Base-by-base conservation (phyloP, 2,797 vertebrate genomes). In the Darevskia mixta region DNA sequence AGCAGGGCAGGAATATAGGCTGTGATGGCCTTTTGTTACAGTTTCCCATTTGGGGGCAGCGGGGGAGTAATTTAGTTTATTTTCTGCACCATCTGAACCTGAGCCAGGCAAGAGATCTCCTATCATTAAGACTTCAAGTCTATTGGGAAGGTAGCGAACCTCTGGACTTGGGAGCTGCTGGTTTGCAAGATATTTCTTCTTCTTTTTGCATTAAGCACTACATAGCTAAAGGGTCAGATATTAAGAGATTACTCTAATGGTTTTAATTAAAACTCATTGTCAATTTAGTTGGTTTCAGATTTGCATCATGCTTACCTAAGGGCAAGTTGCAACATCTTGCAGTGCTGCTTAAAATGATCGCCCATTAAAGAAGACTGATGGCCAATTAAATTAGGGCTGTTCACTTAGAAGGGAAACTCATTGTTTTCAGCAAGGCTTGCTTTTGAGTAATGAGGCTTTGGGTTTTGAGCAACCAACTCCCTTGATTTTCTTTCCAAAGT, bases 201-300 rank as follows among this genome's bases (percentile, higher is more conserved):
- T 77, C 25, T 27, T 45, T 15, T 43, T 27, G 29, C 11, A 20
- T 75, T 38, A 32, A 75, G 49, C n/a, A 9, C n/a, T 49, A 13
- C 35, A 8, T 84, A 72, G 45, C 82, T 41, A 61, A 35, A 73
- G 71, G 82, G 71, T 23, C 82, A 84, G 3, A 27, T 75, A 13
- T 55, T 84, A 32, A 27, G 45, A 25, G 32, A 38, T 25, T 23
- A 38, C 11, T 7, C n/a, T 73, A 72, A 75, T 61, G 29, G 8
- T 77, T 86, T 32, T 49, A 86, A 79, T 78, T 49, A 86, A 49
- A 79, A 3, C 49, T 69, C 69, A 79, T 55, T 79, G n/a, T 27
- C 3, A 20, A 20, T 15, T 27, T 25, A 79, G 18, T 15, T 61
- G 79, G n/a, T 13, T 79, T 71, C 61, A 79, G 85, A 71, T 55